Conservation (phyloP, 2,888 invertebrate species). For the Troides aeacus region DNA sequence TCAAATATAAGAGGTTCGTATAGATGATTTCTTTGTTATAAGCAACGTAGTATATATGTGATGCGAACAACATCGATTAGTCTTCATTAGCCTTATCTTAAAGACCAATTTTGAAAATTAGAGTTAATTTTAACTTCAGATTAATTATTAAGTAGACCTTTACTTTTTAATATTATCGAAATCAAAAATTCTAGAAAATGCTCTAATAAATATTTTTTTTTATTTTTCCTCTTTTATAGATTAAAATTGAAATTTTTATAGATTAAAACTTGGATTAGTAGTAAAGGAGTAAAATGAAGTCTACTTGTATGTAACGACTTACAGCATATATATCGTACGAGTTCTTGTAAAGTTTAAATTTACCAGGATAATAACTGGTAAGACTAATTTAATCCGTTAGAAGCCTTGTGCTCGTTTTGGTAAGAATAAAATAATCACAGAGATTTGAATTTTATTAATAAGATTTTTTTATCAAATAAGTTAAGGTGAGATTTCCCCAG, state of each 20-base stretch:
- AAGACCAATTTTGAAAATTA: not conserved
- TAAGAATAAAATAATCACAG: slow-evolving; percentile 28
- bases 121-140: not conserved
- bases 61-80: not conserved
- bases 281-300: too few relatives aligned
- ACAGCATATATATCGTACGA: not conserved
- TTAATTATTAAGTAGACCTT: not conserved
- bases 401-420: slow-evolving; percentile 32
- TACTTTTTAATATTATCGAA: not conserved
- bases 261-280: too few relatives aligned
- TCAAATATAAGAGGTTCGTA: not conserved
- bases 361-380: slow-evolving; percentile 3
- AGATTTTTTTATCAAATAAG: slow-evolving; percentile 28
- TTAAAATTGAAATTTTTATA: too few relatives aligned
- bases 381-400: slow-evolving; percentile 18
- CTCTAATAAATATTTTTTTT: too few relatives aligned
- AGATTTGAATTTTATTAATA: slow-evolving; percentile 26
- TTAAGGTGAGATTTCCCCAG: slow-evolving; percentile 30
- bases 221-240: too few relatives aligned
- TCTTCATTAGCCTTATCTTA: not conserved
- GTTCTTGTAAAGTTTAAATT: not conserved
- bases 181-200: too few relatives aligned
- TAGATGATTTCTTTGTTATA: not conserved
- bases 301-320: not conserved
- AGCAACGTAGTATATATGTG: not conserved